These are phyloP conservation scores for Drosophila sproati DNA, from an alignment of 1,140 invertebrate genomes.

Conservation along the genomic window DNA sequence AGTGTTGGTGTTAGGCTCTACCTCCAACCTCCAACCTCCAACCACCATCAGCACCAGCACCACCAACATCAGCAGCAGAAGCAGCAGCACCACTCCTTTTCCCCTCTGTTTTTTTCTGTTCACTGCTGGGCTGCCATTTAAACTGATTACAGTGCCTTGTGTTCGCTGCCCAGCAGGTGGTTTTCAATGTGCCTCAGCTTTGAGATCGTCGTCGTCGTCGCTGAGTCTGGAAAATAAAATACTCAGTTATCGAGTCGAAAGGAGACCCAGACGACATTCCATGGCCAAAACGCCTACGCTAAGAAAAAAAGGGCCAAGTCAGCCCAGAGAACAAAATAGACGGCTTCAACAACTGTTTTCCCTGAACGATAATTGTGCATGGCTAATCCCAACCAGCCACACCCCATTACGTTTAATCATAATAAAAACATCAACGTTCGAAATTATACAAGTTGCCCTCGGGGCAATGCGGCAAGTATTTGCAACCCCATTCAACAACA, in stretches of 20 bases:
- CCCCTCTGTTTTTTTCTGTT: slow-evolving; percentile 29
- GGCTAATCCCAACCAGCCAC: slow-evolving; percentile 66
- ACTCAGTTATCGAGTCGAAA: slow-evolving; percentile 36
- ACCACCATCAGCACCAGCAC: not conserved
- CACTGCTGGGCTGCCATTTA: slow-evolving; percentile 56
- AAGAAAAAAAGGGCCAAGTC: slow-evolving; percentile 4
- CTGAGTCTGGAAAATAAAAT: slow-evolving; percentile 57
- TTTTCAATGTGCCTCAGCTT: slow-evolving; percentile 67
- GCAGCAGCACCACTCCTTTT: not conserved
- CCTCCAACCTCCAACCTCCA: not conserved
- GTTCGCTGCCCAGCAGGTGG: slow-evolving; percentile 72
- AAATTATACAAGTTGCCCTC: slow-evolving; percentile 71
- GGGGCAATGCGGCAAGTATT: slow-evolving; percentile 20
- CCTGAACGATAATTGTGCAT: slow-evolving; percentile 57
- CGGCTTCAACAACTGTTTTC: slow-evolving; percentile 40
- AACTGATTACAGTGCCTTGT: slow-evolving; percentile 73
- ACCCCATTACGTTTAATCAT: slow-evolving; percentile 70
- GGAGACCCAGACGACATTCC: slow-evolving; percentile 48
- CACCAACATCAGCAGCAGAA: too few relatives aligned
- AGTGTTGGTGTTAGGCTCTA: slow-evolving; percentile 11
- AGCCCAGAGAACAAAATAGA: not conserved
- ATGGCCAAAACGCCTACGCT: slow-evolving; percentile 38
- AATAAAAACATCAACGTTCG: slow-evolving; percentile 78
- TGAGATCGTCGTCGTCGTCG: slow-evolving; percentile 49
- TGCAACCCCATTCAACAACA: slow-evolving; percentile 9